phyloP scores from a whole-genome alignment of 2,797 vertebrate species.

The Bufotes viridis region DNA sequence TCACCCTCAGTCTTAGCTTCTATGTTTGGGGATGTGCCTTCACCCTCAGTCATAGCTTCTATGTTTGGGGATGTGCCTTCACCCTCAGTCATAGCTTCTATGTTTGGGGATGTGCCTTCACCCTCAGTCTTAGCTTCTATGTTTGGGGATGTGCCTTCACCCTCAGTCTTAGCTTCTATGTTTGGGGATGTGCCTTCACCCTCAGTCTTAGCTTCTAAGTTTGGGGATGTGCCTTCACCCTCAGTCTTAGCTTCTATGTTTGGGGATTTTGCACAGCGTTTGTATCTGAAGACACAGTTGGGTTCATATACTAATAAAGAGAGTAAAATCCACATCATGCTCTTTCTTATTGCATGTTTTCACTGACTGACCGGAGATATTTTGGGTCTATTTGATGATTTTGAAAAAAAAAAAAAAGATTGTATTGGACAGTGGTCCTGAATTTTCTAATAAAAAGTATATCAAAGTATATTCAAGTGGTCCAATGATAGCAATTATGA shows the following conservation, averaged over 20 bases:
- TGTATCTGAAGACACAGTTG: neutral
- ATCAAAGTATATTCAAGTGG: too few species aligned
- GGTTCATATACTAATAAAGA: neutral
- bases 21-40: neutral
- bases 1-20: neutral
- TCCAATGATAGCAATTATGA: too few species aligned
- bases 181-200: neutral
- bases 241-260: too few species aligned
- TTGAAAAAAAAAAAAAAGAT: neutral
- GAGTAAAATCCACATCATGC: neutral
- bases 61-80: neutral
- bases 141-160: neutral
- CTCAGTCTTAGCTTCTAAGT: neutral
- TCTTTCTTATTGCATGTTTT: neutral
- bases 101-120: neutral
- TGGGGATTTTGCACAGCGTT: neutral
- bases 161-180: neutral
- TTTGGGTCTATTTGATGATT: neutral
- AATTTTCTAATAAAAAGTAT: too few species aligned
- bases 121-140: neutral
- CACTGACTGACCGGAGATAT: neutral
- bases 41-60: neutral
- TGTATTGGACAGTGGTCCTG: too few species aligned
- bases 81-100: neutral
- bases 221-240: neutral